These are phyloP conservation scores for Cygnus atratus DNA, from an alignment of 2,113 vertebrate species.

Conservation along the genomic window DNA sequence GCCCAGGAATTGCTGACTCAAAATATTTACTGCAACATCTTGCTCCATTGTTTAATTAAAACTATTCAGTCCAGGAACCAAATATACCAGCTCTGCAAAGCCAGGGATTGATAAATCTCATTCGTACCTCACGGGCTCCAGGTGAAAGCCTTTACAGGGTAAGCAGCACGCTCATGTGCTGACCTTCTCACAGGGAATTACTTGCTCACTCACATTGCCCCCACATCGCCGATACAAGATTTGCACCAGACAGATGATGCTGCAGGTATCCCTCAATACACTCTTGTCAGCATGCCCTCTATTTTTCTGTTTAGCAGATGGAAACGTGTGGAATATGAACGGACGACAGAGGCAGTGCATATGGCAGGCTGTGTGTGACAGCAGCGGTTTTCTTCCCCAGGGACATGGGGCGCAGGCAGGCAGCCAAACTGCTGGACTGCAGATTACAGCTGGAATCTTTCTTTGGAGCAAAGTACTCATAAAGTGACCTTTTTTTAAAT, in stretches of 20 bases:
- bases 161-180: rapidly evolving
- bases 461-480: neutral
- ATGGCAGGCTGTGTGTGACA: rapidly evolving
- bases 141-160: neutral
- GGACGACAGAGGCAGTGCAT: neutral
- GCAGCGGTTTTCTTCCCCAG: rapidly evolving
- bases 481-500: neutral
- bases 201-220: neutral
- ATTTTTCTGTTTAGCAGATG: neutral
- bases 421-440: neutral
- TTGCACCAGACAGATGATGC: neutral
- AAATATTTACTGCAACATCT: rapidly evolving
- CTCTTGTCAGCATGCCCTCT: neutral
- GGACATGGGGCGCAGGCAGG: neutral
- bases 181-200: neutral
- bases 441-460: rapidly evolving
- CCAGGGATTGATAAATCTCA: neutral
- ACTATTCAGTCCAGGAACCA: rapidly evolving
- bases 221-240: rapidly evolving
- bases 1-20: neutral
- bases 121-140: rapidly evolving
- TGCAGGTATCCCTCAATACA: neutral
- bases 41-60: neutral
- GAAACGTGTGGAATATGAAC: rapidly evolving
- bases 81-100: neutral